These are phyloP conservation scores for Euschistus heros DNA, from an alignment of 1,140 invertebrate species.

Conservation along the genomic window DNA sequence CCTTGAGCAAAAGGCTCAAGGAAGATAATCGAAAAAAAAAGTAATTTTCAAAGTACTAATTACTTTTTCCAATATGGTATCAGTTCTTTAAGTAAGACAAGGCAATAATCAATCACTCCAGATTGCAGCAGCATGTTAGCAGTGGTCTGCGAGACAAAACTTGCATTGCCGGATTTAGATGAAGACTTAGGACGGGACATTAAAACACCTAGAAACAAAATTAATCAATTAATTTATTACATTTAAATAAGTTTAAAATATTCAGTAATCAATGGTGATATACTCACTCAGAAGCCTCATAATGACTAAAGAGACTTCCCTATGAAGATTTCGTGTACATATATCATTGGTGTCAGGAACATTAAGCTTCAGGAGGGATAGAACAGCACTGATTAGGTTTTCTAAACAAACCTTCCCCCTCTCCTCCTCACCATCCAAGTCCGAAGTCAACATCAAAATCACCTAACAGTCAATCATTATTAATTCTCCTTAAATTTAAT, in stretches of 20 bases:
- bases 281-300: constrained; percentile 63
- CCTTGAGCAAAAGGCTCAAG: too few species aligned
- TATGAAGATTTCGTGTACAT: constrained; percentile 47
- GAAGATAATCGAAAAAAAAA: too few species aligned
- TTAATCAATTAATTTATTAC: not conserved
- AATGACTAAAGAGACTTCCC: constrained; percentile 80
- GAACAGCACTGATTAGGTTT: constrained; percentile 57
- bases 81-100: constrained; percentile 64
- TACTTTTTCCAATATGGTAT: constrained; percentile 70
- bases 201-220: constrained; percentile 47
- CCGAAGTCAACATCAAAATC: constrained; percentile 78
- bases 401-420: constrained; percentile 66
- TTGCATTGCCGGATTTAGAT: constrained; percentile 47
- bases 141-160: constrained; percentile 60
- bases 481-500: not conserved
- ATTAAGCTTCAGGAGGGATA: constrained; percentile 68
- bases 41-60: too few species aligned
- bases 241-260: not conserved
- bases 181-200: constrained; percentile 63
- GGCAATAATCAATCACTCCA: constrained; percentile 71
- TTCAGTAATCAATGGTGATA: not conserved
- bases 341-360: constrained; percentile 43
- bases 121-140: constrained; percentile 66
- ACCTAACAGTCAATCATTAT: constrained; percentile 45
- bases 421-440: constrained; percentile 75